These are phyloP conservation scores for Oryzias sinensis DNA, from an alignment of 2,797 vertebrate species.

Conservation along the genomic window DNA sequence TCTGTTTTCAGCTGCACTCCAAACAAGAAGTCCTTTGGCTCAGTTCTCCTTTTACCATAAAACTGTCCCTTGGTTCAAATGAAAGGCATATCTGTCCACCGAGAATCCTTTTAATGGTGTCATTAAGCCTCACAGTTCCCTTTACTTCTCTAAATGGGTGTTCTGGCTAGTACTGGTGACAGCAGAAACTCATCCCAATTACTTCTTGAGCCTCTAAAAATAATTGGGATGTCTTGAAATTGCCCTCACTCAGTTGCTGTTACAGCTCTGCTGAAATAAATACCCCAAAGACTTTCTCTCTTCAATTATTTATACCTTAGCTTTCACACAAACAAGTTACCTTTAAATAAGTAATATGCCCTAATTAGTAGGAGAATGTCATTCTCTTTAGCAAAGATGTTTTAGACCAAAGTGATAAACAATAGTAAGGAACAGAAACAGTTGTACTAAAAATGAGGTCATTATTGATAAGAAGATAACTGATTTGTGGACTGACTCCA, in stretches of 20 bases:
- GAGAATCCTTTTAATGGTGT: slow-evolving; percentile 60
- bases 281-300: slow-evolving; percentile 61
- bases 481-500: slow-evolving; percentile 20
- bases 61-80: slow-evolving; percentile 61
- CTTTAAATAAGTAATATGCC: slow-evolving; percentile 74
- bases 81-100: slow-evolving; percentile 55
- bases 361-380: slow-evolving; percentile 62
- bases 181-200: slow-evolving; percentile 45
- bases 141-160: slow-evolving; percentile 56
- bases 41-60: slow-evolving; percentile 41
- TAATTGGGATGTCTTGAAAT: slow-evolving; percentile 72
- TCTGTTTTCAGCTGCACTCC: slow-evolving; percentile 6
- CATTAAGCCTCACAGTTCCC: slow-evolving; percentile 61
- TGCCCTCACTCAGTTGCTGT: slow-evolving; percentile 61
- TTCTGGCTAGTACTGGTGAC: slow-evolving; percentile 49
- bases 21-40: slow-evolving; percentile 35
- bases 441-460: slow-evolving; percentile 14
- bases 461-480: slow-evolving; percentile 16
- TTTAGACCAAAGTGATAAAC: slow-evolving; percentile 29
- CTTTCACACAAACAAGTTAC: slow-evolving; percentile 72
- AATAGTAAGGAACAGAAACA: slow-evolving; percentile 1
- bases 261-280: slow-evolving; percentile 67
- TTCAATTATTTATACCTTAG: slow-evolving; percentile 73
- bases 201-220: slow-evolving; percentile 52
- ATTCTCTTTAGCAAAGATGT: slow-evolving; percentile 29